Base-by-base conservation (phyloP, 2,888 invertebrate genomes). In the Hypsopygia costalis region DNA sequence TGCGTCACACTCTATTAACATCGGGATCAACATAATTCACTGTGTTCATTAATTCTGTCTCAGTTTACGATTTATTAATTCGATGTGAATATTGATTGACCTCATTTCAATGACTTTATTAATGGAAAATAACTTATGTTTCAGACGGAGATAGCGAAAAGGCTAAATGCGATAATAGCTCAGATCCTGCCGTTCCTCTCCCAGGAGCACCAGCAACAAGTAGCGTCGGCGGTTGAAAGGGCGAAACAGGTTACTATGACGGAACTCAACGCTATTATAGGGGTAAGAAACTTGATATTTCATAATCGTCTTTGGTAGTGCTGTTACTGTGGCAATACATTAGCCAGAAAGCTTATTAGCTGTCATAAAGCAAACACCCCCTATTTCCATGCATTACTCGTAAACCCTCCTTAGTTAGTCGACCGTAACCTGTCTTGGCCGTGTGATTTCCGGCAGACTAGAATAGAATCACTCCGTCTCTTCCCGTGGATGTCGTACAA, bases 201-300 rank as follows among this genome's bases (percentile, higher is more conserved):
- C 36, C 94, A 95, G 88, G 97, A 94, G 81, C 94, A 94, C 74
- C 97, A 98, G 80, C 96, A 96, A 89, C 96, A 97, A 90, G 97
- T 98, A 52, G 96, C 96, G 32, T 94, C 95, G 47, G 97, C 98
- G 6, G 95, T 98, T 51, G 98, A 98, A 80, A 88, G 97, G 67
- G 97, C 97, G 65, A 98, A 98, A 87, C 96, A 97, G 90, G 96
- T 98, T 74, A 97, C 95, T 66, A 97, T 97, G 96, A 94, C 96
- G 49, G 97, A 98, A 87, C 91, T 97, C 55, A 97, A 97, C 81
- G 94, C 96, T 59, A 96, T 97, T 70, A 96, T 97, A 75, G 97
- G 97, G 93, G 97, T 97, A 90, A 93, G 95, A 90, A 46, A 35
- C 37, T 25, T 35, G 11, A 12, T 4, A 16, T 4, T 2, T 3